Evolutionary conservation across 2,888 invertebrate species (phyloP).

Genomic region (Apeira syringaria): DNA sequence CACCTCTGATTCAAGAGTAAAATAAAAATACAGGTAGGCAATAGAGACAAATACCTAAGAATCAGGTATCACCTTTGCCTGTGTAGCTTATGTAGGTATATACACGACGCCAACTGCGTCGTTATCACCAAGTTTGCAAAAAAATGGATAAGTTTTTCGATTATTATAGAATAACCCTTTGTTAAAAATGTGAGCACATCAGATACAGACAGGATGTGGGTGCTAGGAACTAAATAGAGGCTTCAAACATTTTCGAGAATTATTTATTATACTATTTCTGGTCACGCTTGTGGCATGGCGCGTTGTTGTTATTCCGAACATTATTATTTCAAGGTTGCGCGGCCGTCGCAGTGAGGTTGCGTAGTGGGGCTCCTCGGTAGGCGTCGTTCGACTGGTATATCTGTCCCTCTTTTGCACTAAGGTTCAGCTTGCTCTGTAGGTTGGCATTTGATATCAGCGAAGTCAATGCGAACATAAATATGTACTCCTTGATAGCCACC

Average conservation of each 20-base stretch:
- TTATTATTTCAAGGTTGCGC: conserved; percentile 84
- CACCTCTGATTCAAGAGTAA: conserved; percentile 61
- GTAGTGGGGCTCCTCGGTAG: conserved; percentile 82
- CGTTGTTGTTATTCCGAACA: conserved; percentile 83
- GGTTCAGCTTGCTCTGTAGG: conserved; percentile 70
- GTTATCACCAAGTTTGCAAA: conserved; percentile 20
- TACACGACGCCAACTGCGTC: conserved; percentile 10
- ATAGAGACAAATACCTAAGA: conserved; percentile 15
- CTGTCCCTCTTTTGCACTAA: conserved; percentile 77
- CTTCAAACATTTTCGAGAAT: conserved; percentile 67
- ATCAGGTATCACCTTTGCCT: conserved; percentile 2
- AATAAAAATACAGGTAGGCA: conserved; percentile 35
- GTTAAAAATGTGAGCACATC: conserved; percentile 34
- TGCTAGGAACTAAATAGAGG: conserved; percentile 56
- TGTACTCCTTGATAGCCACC: conserved; percentile 61
- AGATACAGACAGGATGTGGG: conserved; percentile 53
- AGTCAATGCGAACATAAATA: conserved; percentile 57
- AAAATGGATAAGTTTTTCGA: conserved; percentile 23
- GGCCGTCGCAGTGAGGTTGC: conserved; percentile 81
- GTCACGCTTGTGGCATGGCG: conserved; percentile 82
- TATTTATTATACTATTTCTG: conserved; percentile 78
- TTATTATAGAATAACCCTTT: conserved; percentile 16
- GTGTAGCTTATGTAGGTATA: conserved; percentile 18
- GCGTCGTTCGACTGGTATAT: conserved; percentile 75
- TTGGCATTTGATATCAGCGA: conserved; percentile 73